phyloP scores from a whole-genome alignment of 2,888 invertebrate species.

The Ectobius pallidus region DNA sequence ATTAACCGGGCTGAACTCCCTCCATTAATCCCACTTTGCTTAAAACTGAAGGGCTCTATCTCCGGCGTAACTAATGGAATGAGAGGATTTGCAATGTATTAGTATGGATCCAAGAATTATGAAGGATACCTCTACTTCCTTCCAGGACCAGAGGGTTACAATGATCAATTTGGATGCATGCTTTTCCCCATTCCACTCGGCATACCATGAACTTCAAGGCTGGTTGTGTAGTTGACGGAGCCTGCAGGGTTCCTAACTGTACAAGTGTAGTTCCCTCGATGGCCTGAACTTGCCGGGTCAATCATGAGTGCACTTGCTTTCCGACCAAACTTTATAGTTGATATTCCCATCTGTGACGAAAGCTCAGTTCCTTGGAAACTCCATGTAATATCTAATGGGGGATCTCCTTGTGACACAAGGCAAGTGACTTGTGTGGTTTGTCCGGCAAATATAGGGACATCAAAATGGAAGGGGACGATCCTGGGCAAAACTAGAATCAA shows the following conservation, averaged over 20 bases:
- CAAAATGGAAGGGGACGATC: constrained; percentile 80
- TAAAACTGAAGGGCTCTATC: constrained; percentile 61
- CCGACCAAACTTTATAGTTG: constrained; percentile 55
- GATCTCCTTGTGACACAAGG: constrained; percentile 66
- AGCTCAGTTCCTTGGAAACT: constrained; percentile 58
- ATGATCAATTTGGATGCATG: no score
- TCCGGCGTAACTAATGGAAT: constrained; percentile 56
- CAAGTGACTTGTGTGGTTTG: constrained; percentile 78
- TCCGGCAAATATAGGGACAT: constrained; percentile 76
- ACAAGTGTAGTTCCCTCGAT: constrained; percentile 55
- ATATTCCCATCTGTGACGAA: constrained; percentile 51
- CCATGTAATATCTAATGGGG: constrained; percentile 63
- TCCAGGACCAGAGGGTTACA: background rate
- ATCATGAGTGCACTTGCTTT: constrained; percentile 59
- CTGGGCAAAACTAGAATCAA: constrained; percentile 75
- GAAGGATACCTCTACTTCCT: no score
- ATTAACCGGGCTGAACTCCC: constrained; percentile 60
- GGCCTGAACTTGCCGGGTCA: constrained; percentile 46
- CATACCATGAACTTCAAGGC: constrained; percentile 40
- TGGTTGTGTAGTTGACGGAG: constrained; percentile 49
- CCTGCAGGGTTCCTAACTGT: constrained; percentile 52
- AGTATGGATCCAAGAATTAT: background rate
- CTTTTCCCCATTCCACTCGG: no score
- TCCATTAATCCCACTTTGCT: constrained; percentile 58
- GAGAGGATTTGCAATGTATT: background rate